These are phyloP conservation scores for Sitta europaea DNA, from an alignment of 2,113 vertebrate genomes.

Conservation along the genomic window DNA sequence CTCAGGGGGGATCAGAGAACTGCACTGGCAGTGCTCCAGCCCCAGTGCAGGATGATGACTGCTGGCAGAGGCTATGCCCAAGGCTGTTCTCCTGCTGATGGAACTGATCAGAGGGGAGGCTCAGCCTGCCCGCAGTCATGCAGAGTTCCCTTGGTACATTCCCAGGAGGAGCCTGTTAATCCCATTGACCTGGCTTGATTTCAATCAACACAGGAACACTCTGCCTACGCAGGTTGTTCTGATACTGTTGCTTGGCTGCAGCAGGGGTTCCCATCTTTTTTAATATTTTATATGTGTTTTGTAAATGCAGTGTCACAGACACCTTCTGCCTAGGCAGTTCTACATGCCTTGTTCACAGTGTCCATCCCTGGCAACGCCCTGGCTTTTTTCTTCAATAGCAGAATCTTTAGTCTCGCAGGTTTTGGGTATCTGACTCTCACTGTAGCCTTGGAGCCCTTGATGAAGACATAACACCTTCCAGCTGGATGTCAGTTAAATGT, in stretches of 20 bases:
- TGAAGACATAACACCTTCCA: not conserved
- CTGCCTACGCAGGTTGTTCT: not conserved
- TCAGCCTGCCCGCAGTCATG: not conserved
- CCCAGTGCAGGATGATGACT: too few species aligned
- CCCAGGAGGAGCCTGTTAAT: not conserved
- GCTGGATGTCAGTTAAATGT: not conserved
- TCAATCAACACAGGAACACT: not conserved
- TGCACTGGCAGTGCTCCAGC: fast-evolving
- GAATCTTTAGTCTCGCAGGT: not conserved
- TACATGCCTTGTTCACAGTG: not conserved
- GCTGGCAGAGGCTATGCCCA: fast-evolving
- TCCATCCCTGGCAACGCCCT: not conserved
- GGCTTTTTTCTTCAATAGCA: not conserved
- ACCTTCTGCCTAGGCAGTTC: not conserved
- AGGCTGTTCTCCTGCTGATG: not conserved
- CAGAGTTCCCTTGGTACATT: not conserved
- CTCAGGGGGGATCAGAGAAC: not conserved
- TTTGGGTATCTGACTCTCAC: not conserved
- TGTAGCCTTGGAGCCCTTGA: not conserved
- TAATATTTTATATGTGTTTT: not conserved
- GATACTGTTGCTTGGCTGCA: not conserved
- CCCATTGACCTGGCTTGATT: not conserved
- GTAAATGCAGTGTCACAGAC: not conserved
- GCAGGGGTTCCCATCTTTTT: not conserved
- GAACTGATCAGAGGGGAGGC: not conserved